Conservation (phyloP, 1,140 invertebrate species). For the Amphibalanus amphitrite region DNA sequence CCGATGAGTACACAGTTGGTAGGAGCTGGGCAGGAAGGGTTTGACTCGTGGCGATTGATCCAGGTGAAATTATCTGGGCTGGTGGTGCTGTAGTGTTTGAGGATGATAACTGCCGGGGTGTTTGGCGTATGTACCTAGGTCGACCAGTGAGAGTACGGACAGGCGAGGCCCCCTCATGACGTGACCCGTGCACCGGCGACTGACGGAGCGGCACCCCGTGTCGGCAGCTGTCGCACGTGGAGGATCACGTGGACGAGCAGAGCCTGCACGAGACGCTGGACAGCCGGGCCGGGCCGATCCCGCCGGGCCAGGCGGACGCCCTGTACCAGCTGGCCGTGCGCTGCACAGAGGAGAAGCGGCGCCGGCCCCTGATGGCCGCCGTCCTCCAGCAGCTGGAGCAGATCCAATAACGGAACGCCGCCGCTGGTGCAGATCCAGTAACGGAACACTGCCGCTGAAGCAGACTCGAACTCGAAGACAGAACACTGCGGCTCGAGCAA, state of each 20-base stretch:
- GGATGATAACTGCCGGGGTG: no score
- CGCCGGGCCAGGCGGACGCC: conserved; percentile 12
- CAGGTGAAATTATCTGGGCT: no score
- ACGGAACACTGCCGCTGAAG: neutral
- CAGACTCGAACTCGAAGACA: no score
- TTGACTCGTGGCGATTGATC: no score
- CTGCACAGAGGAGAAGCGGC: conserved; percentile 19
- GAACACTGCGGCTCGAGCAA: no score
- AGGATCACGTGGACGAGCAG: conserved; percentile 13
- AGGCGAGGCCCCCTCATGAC: no score
- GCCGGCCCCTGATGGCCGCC: conserved; percentile 21
- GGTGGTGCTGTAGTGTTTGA: no score
- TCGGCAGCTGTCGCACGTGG: conserved; percentile 15
- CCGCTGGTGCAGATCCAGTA: neutral
- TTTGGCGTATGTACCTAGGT: no score
- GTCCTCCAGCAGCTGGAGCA: conserved; percentile 10
- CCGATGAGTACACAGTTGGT: no score
- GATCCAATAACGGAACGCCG: neutral
- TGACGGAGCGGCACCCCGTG: neutral
- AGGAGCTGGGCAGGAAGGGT: no score
- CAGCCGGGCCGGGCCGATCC: conserved; percentile 16
- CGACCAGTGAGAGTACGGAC: no score
- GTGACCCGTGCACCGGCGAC: no score
- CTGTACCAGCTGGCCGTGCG: conserved; percentile 17
- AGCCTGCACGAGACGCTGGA: conserved; percentile 14